Percentiles rank a stretch among this genome's conserved stretches.
These are phyloP conservation scores for Elysia crispata DNA, from an alignment of 2,888 invertebrate genomes.

Conservation along the genomic window DNA sequence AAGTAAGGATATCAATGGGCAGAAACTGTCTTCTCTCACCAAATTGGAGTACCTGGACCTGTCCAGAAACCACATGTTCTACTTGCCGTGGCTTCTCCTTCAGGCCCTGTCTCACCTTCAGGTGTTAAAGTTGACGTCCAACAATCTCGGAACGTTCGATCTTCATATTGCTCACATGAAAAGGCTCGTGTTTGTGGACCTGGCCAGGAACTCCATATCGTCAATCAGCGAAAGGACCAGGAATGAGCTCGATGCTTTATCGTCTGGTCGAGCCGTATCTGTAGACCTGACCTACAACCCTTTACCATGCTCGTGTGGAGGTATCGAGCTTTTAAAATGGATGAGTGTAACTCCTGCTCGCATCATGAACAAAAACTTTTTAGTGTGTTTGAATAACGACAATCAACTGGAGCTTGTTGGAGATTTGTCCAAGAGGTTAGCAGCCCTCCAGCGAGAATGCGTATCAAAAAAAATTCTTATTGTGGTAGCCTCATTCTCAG, in stretches of 20 bases:
- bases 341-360: conserved; percentile 5
- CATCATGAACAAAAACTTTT: conserved; percentile 18
- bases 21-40: conserved; percentile 9
- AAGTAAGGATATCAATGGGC: conserved; percentile 3
- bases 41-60: conserved; percentile 7
- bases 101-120: not conserved
- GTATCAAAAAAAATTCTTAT: not conserved
- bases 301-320: conserved; percentile 29
- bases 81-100: conserved; percentile 9
- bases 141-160: not conserved
- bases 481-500: not conserved
- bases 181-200: conserved; percentile 19
- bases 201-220: conserved; percentile 22
- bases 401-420: not conserved
- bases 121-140: conserved; percentile 13
- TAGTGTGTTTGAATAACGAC: conserved; percentile 4
- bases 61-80: conserved; percentile 27
- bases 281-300: conserved; percentile 32
- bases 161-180: conserved; percentile 34
- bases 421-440: not conserved
- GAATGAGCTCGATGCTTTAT: conserved; percentile 34
- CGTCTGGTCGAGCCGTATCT: not conserved
- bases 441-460: conserved; percentile 15
- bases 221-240: conserved; percentile 10
- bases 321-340: conserved; percentile 36